phyloP scores from a whole-genome alignment of 2,797 vertebrate species.

The Chaetodon trifasciatus region DNA sequence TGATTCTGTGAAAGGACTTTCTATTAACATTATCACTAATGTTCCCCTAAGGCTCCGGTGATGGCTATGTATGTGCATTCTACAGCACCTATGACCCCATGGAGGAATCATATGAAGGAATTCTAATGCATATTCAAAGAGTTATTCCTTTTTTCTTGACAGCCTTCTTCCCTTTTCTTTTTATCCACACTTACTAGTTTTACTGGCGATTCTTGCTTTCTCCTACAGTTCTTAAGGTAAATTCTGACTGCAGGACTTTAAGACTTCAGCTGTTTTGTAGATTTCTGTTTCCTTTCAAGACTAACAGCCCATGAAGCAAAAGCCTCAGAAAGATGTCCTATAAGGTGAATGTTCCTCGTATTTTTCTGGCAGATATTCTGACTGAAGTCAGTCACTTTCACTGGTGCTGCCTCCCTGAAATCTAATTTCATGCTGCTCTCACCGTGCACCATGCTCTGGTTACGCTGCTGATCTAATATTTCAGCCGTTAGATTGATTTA shows the following conservation, averaged over 20 bases:
- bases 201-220: background rate
- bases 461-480: constrained; percentile 79
- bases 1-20: background rate
- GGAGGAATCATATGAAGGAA: background rate
- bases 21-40: background rate
- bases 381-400: constrained; percentile 81
- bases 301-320: constrained; percentile 36
- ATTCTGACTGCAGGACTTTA: constrained; percentile 1
- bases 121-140: background rate
- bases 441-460: constrained; percentile 65
- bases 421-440: constrained; percentile 84
- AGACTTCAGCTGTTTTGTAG: background rate
- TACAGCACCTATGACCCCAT: background rate
- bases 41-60: background rate
- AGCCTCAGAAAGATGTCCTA: constrained; percentile 37
- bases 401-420: constrained; percentile 74
- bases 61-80: background rate
- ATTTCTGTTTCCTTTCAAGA: constrained; percentile 16
- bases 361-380: constrained; percentile 44
- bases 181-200: background rate
- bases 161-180: background rate
- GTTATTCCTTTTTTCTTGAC: background rate
- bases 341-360: constrained; percentile 31
- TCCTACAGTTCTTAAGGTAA: background rate
- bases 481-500: constrained; percentile 72